These are phyloP conservation scores for Chromis chromis DNA, from an alignment of 2,797 vertebrate species.

Conservation along the genomic window DNA sequence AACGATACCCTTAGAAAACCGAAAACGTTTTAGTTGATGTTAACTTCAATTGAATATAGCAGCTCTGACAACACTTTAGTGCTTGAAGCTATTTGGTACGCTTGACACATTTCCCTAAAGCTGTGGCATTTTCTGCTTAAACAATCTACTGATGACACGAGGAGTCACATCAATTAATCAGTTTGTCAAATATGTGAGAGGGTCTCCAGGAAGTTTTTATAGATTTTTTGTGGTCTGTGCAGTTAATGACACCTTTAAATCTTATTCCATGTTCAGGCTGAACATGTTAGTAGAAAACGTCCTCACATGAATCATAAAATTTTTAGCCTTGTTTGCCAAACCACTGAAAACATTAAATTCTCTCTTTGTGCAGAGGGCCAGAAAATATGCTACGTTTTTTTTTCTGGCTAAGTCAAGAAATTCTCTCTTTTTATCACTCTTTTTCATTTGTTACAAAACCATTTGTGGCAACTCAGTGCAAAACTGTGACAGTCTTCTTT, in stretches of 20 bases:
- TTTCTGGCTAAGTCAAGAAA: background rate
- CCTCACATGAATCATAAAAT: background rate
- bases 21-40: too few relatives aligned
- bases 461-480: background rate
- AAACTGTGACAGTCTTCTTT: background rate
- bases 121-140: background rate
- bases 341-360: background rate
- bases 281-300: background rate
- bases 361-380: background rate
- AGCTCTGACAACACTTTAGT: background rate
- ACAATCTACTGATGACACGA: background rate
- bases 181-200: background rate
- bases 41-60: too few relatives aligned
- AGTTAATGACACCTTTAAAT: too few relatives aligned
- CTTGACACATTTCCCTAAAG: background rate
- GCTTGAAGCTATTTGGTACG: background rate
- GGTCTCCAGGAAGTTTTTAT: background rate
- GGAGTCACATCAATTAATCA: background rate
- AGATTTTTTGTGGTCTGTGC: background rate
- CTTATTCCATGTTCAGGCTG: background rate
- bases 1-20: background rate
- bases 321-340: background rate
- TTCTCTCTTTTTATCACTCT: background rate
- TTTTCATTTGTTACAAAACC: background rate
- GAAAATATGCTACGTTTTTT: background rate